These are phyloP conservation scores for Agrochola litura DNA, from an alignment of 2,888 invertebrate species.

Conservation along the genomic window DNA sequence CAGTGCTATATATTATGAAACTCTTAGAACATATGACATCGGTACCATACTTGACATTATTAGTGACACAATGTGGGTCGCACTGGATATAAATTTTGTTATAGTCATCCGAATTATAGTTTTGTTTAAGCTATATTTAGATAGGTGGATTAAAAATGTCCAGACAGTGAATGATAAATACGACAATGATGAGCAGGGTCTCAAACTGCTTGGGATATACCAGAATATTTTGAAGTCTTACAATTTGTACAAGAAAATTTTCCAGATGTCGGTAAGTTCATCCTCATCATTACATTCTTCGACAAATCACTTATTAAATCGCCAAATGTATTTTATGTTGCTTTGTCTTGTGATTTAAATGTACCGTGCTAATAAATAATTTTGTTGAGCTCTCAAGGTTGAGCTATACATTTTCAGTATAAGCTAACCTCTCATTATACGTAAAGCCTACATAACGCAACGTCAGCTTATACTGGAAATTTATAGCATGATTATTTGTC, in stretches of 20 bases:
- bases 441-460: background rate
- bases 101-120: background rate
- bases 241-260: background rate
- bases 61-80: background rate
- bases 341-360: background rate
- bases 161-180: background rate
- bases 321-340: background rate
- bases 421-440: background rate
- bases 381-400: background rate
- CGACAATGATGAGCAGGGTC: background rate
- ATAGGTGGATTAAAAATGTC: background rate
- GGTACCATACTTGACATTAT: background rate
- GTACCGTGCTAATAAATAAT: background rate
- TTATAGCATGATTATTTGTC: too few species aligned
- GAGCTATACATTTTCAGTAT: too few species aligned
- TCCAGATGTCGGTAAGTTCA: background rate
- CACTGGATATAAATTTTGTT: background rate
- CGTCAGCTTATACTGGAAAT: too few species aligned
- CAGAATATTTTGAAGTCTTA: constrained; percentile 1
- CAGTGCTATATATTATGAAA: background rate
- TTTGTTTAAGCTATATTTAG: background rate
- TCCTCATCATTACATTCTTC: background rate
- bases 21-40: background rate
- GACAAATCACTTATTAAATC: background rate
- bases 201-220: background rate